A percentile compares a stretch with the other conserved stretches of the same genome.
phyloP scores from a whole-genome alignment of 2,113 vertebrate species.

The Pygoscelis antarcticus region DNA sequence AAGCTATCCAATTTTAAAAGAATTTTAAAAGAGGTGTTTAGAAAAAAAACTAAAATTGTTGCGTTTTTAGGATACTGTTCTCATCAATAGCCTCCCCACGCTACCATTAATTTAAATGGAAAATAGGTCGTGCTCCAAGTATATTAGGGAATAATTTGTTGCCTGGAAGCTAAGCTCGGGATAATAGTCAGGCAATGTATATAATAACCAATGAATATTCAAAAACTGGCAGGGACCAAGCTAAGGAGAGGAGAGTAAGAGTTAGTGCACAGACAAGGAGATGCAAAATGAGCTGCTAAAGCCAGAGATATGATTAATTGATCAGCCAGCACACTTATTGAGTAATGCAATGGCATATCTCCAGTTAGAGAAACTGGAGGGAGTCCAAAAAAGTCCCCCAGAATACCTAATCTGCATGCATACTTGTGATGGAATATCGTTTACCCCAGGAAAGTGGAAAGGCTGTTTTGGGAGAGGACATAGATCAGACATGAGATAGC shows the following conservation, averaged over 20 bases:
- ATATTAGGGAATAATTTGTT: background rate
- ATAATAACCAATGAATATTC: background rate
- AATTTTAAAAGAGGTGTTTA: background rate
- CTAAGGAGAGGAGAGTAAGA: background rate
- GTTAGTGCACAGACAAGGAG: background rate
- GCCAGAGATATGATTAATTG: background rate
- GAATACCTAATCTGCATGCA: background rate
- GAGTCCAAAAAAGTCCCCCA: background rate
- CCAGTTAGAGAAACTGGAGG: background rate
- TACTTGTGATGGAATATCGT: background rate
- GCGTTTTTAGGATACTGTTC: background rate
- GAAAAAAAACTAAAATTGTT: background rate
- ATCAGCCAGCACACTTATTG: background rate
- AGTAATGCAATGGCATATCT: background rate
- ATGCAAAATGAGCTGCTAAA: background rate
- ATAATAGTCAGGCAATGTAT: background rate
- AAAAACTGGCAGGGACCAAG: background rate
- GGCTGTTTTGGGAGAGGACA: background rate
- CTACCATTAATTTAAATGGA: background rate
- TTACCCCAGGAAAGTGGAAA: background rate
- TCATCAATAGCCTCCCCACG: background rate
- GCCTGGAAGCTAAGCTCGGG: background rate
- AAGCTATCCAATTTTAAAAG: background rate
- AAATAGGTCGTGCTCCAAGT: background rate
- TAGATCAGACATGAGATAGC: background rate